Base-by-base conservation (phyloP, 1,140 invertebrate genomes). In the Zelostemma sp. region DNA sequence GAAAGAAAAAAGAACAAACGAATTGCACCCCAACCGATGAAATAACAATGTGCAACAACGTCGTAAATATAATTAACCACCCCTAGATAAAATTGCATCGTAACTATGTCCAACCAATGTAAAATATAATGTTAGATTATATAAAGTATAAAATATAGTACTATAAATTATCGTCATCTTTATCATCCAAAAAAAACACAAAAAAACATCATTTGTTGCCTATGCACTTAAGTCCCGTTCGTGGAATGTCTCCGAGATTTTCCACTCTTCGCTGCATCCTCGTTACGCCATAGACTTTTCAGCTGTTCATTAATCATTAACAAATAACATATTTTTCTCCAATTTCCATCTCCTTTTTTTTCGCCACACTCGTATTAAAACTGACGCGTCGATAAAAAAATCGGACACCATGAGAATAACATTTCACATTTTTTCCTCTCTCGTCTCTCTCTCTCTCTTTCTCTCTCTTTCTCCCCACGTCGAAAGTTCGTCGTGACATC, bases 91-190 rank as follows among this genome's bases (percentile, higher is more conserved):
- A 81, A 84, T 78, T 80, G 72, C 72, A 68, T 77, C 67, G 77
- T 80, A 81, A 81, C 76, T 78, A 75, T 81, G 62, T 78, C 43
- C 75, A 78, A 77, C 77, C 79, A 76, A 80, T 82, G 74, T 78
- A 80, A 68, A 73, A 79, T 76, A 78, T 77, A 81, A 78, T 74
- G 59, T 68, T 79, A 76, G 77, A 75, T 81, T 80, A 82, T 80
- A 82, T 83, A 79, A 80, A 78, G 75, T 84, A 85, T 82, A 83
- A 83, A 81, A 82, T 83, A 84, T 85, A 82, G 76, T 80, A 79
- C 79, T 82, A 85, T 76, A 84, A 83, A 81, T 68, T 68, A 68
- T 28, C n/a, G n/a, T 56, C 57, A 43, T 69, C 21, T 61, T 68
- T 12, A 72, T 57, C 49, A 64, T 57, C 45, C 63, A 64, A 53